Conservation (phyloP, 1,140 invertebrate species). For the Bombyx mandarina region DNA sequence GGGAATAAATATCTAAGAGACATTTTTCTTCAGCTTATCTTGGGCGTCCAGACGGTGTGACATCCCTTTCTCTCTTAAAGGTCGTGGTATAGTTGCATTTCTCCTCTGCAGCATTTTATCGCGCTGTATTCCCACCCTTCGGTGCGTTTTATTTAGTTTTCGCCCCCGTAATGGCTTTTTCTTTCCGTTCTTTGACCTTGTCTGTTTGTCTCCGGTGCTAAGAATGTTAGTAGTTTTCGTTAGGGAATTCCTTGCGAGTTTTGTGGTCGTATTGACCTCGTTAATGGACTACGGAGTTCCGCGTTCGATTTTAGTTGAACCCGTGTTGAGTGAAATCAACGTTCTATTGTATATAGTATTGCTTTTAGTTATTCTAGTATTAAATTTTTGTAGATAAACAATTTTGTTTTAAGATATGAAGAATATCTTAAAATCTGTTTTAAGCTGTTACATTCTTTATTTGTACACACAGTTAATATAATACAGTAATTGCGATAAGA, state of each 20-base stretch:
- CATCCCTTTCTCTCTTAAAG: slow-evolving; percentile 22
- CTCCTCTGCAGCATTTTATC: slow-evolving; percentile 40
- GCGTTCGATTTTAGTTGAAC: no score
- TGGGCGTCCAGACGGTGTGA: slow-evolving; percentile 41
- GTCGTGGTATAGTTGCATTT: slow-evolving; percentile 17
- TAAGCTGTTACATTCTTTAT: no score
- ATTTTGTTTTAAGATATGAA: no score
- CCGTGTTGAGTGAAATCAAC: no score
- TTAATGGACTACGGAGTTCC: no score
- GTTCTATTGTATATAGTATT: no score
- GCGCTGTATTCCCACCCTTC: slow-evolving; percentile 26
- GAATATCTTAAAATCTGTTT: no score
- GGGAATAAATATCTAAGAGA: slow-evolving; percentile 58
- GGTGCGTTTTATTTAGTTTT: slow-evolving; percentile 62
- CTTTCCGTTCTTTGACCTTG: slow-evolving; percentile 55
- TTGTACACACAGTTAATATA: no score
- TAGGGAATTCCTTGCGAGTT: not conserved
- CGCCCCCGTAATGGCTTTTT: slow-evolving; percentile 56
- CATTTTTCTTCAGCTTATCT: slow-evolving; percentile 69
- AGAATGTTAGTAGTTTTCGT: slow-evolving; percentile 5
- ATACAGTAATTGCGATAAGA: no score
- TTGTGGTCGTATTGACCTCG: not conserved
- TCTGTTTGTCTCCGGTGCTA: slow-evolving; percentile 32
- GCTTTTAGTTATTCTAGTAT: no score
- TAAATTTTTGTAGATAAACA: no score